Conservation (phyloP, 2,888 invertebrate species). For the Exephanes ischioxanthus region DNA sequence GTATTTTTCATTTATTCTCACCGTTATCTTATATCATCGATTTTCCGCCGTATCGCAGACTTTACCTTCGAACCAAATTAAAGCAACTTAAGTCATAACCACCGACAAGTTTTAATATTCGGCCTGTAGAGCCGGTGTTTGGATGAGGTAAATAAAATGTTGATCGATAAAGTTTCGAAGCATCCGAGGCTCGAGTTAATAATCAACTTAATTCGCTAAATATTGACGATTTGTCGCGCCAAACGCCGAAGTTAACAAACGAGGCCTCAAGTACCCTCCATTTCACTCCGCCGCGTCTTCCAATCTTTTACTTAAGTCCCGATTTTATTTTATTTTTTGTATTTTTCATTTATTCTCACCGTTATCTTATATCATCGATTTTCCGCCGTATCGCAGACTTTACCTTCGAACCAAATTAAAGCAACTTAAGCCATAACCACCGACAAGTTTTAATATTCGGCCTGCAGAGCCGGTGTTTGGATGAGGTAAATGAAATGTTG, state of each 20-base stretch:
- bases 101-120: background rate
- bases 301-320: background rate
- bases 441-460: background rate
- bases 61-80: background rate
- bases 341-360: background rate
- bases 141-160: background rate
- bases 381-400: background rate
- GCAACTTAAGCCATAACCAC: background rate
- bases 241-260: slow-evolving; percentile 37
- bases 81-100: background rate
- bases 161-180: background rate
- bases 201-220: background rate
- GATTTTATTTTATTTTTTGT: background rate
- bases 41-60: background rate
- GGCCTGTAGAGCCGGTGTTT: background rate
- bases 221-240: slow-evolving; percentile 35
- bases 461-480: background rate
- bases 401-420: background rate
- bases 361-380: background rate
- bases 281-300: background rate
- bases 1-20: background rate
- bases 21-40: background rate
- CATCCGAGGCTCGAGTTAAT: background rate
- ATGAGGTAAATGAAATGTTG: background rate
- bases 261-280: slow-evolving; percentile 20